These are phyloP conservation scores for Bruchidius siliquastri DNA, from an alignment of 2,888 invertebrate species.

Conservation along the genomic window DNA sequence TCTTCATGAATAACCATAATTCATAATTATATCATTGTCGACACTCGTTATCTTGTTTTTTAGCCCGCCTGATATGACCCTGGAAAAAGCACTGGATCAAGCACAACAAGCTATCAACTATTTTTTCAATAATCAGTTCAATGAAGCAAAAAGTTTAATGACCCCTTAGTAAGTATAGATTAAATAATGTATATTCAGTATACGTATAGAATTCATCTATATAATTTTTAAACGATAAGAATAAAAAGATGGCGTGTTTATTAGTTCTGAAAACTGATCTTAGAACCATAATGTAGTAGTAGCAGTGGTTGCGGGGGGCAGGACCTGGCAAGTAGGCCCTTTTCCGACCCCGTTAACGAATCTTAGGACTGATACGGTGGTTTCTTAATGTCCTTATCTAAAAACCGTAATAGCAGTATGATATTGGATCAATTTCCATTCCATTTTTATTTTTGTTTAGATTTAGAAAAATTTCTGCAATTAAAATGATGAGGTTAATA, in stretches of 20 bases:
- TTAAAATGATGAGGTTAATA: too few species aligned
- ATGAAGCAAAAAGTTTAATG: constrained; percentile 73
- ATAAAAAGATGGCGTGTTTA: not conserved
- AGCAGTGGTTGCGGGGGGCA: too few species aligned
- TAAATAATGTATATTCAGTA: not conserved
- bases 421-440: too few species aligned
- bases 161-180: constrained; percentile 64
- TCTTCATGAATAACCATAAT: not conserved
- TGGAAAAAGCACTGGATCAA: constrained; percentile 69
- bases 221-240: not conserved
- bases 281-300: too few species aligned
- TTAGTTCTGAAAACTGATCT: too few species aligned
- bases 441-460: too few species aligned
- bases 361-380: too few species aligned
- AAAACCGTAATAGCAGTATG: too few species aligned
- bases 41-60: not conserved
- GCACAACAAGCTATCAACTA: constrained; percentile 75
- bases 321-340: too few species aligned
- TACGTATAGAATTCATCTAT: not conserved
- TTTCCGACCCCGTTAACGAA: too few species aligned
- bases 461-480: too few species aligned
- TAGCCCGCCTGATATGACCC: constrained; percentile 50
- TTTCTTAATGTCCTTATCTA: too few species aligned
- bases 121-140: constrained; percentile 90
- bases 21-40: not conserved